Base-by-base conservation (phyloP, 2,797 vertebrate species). In the Nyctibius grandis region DNA sequence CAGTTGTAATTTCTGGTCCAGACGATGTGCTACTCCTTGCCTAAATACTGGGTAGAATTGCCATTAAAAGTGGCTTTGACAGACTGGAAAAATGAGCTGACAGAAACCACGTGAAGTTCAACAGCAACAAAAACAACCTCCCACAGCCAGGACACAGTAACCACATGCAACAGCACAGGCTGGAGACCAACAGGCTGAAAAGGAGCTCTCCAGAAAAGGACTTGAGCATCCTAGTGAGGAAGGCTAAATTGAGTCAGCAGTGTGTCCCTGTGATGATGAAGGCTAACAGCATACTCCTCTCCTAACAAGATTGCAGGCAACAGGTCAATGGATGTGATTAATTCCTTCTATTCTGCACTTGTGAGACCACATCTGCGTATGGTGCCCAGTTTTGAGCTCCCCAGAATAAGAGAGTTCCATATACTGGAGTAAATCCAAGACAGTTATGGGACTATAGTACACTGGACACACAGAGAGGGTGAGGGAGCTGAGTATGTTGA, bases 371-470 rank as follows among this genome's bases (percentile, higher is more conserved):
- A 61, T 14, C 16, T 5, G 6, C 38, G 38, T 82, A 20, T 28
- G 38, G 33, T 34, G 36, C 8, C 22, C 36, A 31, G 9, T n/a
- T 85, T 40, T 50, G 34, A 82, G n/a, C 29, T 61, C 28, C 31
- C 8, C 50, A 60, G 34, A 56, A 48, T 18, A 68, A 78, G 23
- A 50, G 21, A 84, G 56, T 77, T 81, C 42, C 33, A 45, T 51
- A 60, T 9, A 29, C 11, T 57, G 59, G 29, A 34, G 29, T 57
- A 57, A 69, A 76, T 69, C 33, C 33, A 45, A 60, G 59, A 25
- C 7, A 72, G 10, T 61, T 53, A 23, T 0, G 0, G 15, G 12
- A 65, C 20, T 51, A 53, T 11, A 50, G 21, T 47, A 54, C 40
- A n/a, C 12, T 75, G 53, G 29, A 64, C 48, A 51, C 20, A 31